Conservation (phyloP, 2,888 invertebrate species). For the Resseliella maxima region DNA sequence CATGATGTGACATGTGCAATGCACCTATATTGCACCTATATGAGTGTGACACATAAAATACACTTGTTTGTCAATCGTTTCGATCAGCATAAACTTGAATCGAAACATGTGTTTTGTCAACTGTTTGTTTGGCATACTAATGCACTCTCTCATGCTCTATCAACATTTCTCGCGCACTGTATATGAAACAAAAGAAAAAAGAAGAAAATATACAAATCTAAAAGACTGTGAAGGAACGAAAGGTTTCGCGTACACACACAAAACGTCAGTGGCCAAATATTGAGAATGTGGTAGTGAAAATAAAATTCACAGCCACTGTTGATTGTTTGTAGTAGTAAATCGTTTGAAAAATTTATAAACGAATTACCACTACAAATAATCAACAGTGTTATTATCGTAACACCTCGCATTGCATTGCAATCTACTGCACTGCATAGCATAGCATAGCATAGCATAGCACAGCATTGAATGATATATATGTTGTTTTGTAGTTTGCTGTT, state of each 20-base stretch:
- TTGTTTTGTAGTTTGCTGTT: background rate
- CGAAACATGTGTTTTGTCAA: constrained; percentile 43
- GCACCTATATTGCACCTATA: background rate
- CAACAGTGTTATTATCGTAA: background rate
- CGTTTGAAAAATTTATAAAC: no score
- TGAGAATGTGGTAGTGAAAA: no score
- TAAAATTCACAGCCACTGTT: no score
- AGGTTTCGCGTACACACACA: background rate
- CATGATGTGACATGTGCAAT: background rate
- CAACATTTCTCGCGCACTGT: background rate
- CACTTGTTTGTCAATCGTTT: constrained; percentile 22
- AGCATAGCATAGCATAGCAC: no score
- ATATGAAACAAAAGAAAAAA: no score
- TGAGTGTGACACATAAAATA: constrained; percentile 35
- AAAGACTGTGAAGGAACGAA: background rate
- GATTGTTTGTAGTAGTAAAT: no score
- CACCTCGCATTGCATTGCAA: constrained; percentile 3
- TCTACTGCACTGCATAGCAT: no score
- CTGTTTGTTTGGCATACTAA: background rate
- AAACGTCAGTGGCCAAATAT: no score
- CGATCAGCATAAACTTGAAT: constrained; percentile 41
- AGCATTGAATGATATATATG: background rate
- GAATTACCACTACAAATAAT: background rate
- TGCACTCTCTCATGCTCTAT: background rate
- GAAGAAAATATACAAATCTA: no score